Conservation (phyloP, 2,797 vertebrate genomes). For the Thaleichthys pacificus region DNA sequence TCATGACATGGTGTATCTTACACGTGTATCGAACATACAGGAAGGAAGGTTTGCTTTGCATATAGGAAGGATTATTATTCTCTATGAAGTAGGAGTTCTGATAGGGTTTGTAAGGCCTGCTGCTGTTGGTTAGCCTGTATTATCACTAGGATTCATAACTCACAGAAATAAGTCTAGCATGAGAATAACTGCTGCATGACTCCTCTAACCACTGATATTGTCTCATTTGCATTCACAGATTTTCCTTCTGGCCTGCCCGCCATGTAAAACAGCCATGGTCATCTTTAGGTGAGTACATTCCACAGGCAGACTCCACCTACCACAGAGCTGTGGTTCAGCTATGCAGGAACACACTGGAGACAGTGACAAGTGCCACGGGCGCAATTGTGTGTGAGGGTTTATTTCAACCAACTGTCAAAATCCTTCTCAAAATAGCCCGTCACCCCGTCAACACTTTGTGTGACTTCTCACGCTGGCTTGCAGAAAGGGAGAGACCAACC, state of each 20-base stretch:
- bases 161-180: background rate
- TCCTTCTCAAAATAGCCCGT: conserved; percentile 30
- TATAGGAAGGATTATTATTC: no score
- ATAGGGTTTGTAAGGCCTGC: no score
- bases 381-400: background rate
- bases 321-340: background rate
- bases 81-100: no score
- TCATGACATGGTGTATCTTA: no score
- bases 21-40: background rate
- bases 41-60: background rate
- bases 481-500: no score
- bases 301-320: background rate
- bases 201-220: conserved; percentile 11
- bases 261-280: conserved; percentile 85
- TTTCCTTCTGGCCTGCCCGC: conserved; percentile 94
- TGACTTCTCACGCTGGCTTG: background rate
- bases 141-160: no score
- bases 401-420: conserved; percentile 11
- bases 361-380: conserved; percentile 4
- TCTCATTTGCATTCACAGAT: conserved; percentile 79
- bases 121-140: no score
- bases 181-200: background rate
- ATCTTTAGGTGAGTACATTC: conserved; percentile 87
- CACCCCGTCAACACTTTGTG: conserved; percentile 10
- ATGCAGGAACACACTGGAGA: background rate